Conservation (phyloP, 2,888 invertebrate species). For the Cremastobaeus sp. region DNA sequence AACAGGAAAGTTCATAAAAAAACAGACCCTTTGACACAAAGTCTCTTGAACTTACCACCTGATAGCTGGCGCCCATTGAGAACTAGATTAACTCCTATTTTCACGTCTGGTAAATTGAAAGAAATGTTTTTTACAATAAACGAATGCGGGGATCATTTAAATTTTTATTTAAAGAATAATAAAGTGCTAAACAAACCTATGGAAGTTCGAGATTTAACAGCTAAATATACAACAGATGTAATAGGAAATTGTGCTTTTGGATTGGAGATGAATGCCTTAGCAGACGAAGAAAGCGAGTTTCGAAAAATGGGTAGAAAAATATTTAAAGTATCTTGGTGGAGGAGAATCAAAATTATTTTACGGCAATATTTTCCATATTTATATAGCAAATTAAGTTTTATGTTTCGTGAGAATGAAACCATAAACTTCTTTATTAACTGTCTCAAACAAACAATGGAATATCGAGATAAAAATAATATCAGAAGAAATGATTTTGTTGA, state of each 20-base stretch:
- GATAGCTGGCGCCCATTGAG: constrained; percentile 78
- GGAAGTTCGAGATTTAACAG: constrained; percentile 71
- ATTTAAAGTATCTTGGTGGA: constrained; percentile 59
- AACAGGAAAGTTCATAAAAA: constrained; percentile 51
- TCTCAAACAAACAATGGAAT: constrained; percentile 72
- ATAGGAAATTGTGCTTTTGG: constrained; percentile 78
- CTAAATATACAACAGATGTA: constrained; percentile 77
- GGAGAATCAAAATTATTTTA: constrained; percentile 28
- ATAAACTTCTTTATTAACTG: constrained; percentile 71
- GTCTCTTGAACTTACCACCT: constrained; percentile 75
- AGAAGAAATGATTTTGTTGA: constrained; percentile 78
- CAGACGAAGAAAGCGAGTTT: constrained; percentile 73
- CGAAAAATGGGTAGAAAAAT: constrained; percentile 72
- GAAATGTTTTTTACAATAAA: constrained; percentile 77
- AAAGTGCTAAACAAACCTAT: constrained; percentile 61
- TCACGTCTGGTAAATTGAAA: constrained; percentile 79
- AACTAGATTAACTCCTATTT: constrained; percentile 77
- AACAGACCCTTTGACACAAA: constrained; percentile 74
- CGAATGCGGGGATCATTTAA: too few species aligned
- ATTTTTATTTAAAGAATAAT: too few species aligned
- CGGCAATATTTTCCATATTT: constrained; percentile 62
- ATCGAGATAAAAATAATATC: constrained; percentile 75
- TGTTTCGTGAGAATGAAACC: constrained; percentile 63
- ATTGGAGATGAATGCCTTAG: constrained; percentile 74
- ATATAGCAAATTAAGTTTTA: constrained; percentile 55